phyloP scores from a whole-genome alignment of 2,113 vertebrate species.

The Lamprologus tigripictilis region DNA sequence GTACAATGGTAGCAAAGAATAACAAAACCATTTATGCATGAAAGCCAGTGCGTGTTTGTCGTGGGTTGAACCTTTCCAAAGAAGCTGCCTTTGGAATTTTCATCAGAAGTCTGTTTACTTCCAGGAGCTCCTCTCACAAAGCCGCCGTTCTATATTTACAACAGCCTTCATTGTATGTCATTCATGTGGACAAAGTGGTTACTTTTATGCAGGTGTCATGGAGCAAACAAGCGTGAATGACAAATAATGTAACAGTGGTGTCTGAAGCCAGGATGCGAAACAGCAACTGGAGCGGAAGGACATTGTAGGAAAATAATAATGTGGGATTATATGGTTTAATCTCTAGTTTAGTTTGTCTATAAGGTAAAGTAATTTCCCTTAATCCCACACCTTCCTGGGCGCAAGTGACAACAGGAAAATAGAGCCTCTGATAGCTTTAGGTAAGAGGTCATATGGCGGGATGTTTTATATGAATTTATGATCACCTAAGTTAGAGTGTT shows the following conservation, averaged over 20 bases:
- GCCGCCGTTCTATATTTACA: not conserved
- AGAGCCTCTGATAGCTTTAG: not conserved
- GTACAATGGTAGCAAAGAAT: not conserved
- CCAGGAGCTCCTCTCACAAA: not conserved
- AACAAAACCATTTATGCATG: not conserved
- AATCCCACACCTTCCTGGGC: not conserved
- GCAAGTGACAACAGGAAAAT: not conserved
- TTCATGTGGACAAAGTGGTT: not conserved
- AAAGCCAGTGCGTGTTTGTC: not conserved
- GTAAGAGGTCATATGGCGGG: not conserved
- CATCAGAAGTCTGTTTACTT: not conserved
- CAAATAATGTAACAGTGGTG: not conserved
- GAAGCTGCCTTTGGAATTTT: not conserved
- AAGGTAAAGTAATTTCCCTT: fast-evolving
- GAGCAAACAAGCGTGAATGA: not conserved
- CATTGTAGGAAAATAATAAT: not conserved
- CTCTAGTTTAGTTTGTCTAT: not conserved
- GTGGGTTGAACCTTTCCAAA: not conserved
- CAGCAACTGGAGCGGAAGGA: not conserved
- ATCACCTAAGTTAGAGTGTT: not conserved
- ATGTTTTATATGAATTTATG: not conserved
- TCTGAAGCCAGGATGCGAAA: not conserved
- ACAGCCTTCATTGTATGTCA: not conserved
- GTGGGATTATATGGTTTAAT: not conserved
- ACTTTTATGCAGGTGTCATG: not conserved